Percentiles rank a stretch among this genome's conserved stretches.
phyloP scores from a whole-genome alignment of 1,140 invertebrate genomes.

The Bombus affinis region DNA sequence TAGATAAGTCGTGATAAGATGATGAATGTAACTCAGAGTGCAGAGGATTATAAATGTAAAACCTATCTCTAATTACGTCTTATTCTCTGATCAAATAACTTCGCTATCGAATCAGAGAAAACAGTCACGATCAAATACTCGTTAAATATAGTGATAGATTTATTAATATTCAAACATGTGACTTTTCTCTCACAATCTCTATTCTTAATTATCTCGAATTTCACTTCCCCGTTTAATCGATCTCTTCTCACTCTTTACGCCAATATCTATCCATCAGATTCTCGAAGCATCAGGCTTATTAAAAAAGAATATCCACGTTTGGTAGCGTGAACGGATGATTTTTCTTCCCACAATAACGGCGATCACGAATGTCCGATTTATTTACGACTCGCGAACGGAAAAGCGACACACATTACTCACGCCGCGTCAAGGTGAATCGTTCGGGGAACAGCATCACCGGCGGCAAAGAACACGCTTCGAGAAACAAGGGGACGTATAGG shows the following conservation, averaged over 20 bases:
- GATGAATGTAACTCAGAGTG: neutral
- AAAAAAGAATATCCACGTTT: neutral
- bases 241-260: no score
- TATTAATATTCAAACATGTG: no score
- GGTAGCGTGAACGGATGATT: neutral
- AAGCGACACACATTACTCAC: slow-evolving; percentile 48
- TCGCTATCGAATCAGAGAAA: no score
- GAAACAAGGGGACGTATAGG: neutral
- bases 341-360: neutral
- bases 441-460: neutral
- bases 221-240: neutral
- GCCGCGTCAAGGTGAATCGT: slow-evolving; percentile 11
- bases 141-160: no score
- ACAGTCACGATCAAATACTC: no score
- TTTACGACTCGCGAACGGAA: slow-evolving; percentile 33
- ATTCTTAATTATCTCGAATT: neutral
- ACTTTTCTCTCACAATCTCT: no score
- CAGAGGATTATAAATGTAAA: no score
- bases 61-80: no score
- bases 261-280: neutral
- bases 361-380: slow-evolving; percentile 26
- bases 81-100: no score
- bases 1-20: neutral
- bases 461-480: neutral
- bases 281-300: neutral